A percentile compares a stretch with the other conserved stretches of the same genome.
These are phyloP conservation scores for Coenobita brevimanus DNA, from an alignment of 1,140 invertebrate genomes.

Conservation along the genomic window DNA sequence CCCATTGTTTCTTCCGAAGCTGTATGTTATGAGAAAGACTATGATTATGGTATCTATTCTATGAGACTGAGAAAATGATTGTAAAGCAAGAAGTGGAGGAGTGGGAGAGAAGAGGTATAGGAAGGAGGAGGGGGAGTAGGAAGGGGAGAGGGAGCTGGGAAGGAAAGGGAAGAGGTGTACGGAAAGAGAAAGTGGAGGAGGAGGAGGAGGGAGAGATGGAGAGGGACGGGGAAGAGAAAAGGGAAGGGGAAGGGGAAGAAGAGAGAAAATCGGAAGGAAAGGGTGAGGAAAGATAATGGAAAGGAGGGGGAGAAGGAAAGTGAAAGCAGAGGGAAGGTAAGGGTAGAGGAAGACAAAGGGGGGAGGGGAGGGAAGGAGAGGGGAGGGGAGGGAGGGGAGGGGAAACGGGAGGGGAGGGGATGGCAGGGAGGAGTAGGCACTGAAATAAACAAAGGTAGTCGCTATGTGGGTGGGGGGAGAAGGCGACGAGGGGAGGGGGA, in stretches of 20 bases:
- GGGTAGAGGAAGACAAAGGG: neutral
- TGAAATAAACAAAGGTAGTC: neutral
- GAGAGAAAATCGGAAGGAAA: neutral
- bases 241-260: neutral
- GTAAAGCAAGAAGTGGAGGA: neutral
- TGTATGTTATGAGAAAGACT: neutral
- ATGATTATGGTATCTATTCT: too few species aligned
- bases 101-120: neutral
- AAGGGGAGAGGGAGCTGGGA: neutral
- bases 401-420: neutral
- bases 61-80: too few species aligned
- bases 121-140: neutral
- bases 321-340: neutral
- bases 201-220: neutral
- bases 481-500: neutral
- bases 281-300: neutral
- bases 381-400: neutral
- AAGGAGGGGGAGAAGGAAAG: neutral
- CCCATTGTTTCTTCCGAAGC: too few species aligned
- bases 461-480: neutral
- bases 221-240: neutral
- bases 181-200: neutral
- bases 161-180: neutral
- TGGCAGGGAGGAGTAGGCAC: neutral
- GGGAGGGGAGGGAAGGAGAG: neutral